Percentiles rank a stretch among this genome's conserved stretches.
These are phyloP conservation scores for Choristoneura rosaceana DNA, from an alignment of 2,888 invertebrate species.

Conservation along the genomic window DNA sequence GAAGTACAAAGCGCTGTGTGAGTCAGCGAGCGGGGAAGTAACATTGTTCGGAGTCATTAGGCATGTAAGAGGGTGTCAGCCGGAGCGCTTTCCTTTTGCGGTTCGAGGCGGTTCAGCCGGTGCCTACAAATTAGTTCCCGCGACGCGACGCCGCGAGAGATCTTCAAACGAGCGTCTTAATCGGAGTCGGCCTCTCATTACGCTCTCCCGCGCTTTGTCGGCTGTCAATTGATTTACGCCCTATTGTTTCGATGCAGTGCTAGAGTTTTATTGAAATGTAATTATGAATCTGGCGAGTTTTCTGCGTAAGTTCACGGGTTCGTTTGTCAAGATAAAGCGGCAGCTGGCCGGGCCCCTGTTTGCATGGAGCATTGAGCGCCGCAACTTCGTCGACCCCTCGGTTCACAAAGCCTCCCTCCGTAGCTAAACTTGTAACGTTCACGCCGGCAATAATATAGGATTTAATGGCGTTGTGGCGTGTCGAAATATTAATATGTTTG, in stretches of 20 bases:
- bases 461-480: conserved; percentile 78
- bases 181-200: conserved; percentile 61
- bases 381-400: conserved; percentile 53
- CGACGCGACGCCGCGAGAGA: conserved; percentile 56
- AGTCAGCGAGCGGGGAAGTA: conserved; percentile 50
- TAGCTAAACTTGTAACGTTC: conserved; percentile 64
- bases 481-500: conserved; percentile 77
- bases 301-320: conserved; percentile 57
- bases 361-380: conserved; percentile 52
- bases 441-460: conserved; percentile 67
- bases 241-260: conserved; percentile 64
- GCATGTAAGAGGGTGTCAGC: conserved; percentile 61
- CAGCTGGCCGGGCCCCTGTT: conserved; percentile 71
- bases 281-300: conserved; percentile 60
- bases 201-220: conserved; percentile 49
- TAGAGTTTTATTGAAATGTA: conserved; percentile 66
- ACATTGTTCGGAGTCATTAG: conserved; percentile 67
- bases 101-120: conserved; percentile 52
- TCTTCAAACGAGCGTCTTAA: conserved; percentile 67
- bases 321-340: conserved; percentile 70
- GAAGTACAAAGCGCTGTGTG: conserved; percentile 42
- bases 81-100: conserved; percentile 65
- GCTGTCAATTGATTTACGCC: conserved; percentile 75
- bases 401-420: conserved; percentile 62
- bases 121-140: conserved; percentile 74